phyloP scores from a whole-genome alignment of 1,140 invertebrate genomes.

The Leptonema lineaticorne region DNA sequence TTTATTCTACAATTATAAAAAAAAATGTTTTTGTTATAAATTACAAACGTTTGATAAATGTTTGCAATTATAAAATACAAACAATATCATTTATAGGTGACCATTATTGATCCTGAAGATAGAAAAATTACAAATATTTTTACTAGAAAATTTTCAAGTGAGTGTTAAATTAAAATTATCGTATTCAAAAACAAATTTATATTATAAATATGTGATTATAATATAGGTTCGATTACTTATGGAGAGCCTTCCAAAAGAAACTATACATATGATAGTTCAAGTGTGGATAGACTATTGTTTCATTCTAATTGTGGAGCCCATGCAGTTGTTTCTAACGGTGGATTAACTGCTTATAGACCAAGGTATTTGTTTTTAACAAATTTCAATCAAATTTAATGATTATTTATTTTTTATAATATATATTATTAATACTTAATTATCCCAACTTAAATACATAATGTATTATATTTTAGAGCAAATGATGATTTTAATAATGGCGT shows the following conservation, averaged over 20 bases:
- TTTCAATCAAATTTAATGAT: slow-evolving; percentile 31
- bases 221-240: slow-evolving; percentile 1
- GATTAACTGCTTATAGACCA: slow-evolving; percentile 85
- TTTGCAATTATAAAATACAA: background rate
- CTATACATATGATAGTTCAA: slow-evolving; percentile 38
- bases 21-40: background rate
- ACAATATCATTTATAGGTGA: slow-evolving; percentile 57
- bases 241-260: slow-evolving; percentile 3
- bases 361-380: slow-evolving; percentile 75
- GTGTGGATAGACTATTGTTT: slow-evolving; percentile 76
- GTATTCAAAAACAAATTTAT: background rate
- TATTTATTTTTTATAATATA: background rate
- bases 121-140: slow-evolving; percentile 52
- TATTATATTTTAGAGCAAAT: slow-evolving; percentile 64
- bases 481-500: slow-evolving; percentile 97
- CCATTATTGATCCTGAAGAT: slow-evolving; percentile 78
- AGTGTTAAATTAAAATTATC: background rate
- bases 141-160: slow-evolving; percentile 18
- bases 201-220: background rate
- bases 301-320: slow-evolving; percentile 88
- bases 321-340: slow-evolving; percentile 88
- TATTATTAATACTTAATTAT: background rate
- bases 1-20: background rate
- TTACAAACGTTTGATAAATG: background rate
- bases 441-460: too few species aligned